These are phyloP conservation scores for Agrypnia vestita DNA, from an alignment of 1,140 invertebrate genomes.

Conservation along the genomic window DNA sequence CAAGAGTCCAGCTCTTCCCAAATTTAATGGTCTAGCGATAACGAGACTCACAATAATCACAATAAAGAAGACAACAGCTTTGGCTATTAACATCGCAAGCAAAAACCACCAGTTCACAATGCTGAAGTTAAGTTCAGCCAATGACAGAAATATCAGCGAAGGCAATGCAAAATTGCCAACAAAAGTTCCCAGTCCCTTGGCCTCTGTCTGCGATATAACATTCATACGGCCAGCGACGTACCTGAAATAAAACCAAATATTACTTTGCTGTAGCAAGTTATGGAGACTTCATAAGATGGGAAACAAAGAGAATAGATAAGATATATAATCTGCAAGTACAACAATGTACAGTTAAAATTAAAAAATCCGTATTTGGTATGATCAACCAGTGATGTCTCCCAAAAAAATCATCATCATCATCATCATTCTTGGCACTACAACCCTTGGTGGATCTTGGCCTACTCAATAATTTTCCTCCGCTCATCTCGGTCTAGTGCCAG, in stretches of 20 bases:
- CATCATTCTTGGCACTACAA: no score
- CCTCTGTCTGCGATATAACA: slow-evolving; percentile 87
- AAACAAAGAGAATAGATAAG: no score
- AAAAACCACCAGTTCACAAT: slow-evolving; percentile 93
- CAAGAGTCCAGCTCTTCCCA: slow-evolving; percentile 90
- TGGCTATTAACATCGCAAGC: slow-evolving; percentile 88
- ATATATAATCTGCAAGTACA: no score
- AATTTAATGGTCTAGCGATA: slow-evolving; percentile 84
- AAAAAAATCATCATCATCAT: no score
- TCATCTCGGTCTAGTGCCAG: no score
- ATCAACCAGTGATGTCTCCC: no score
- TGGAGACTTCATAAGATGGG: no score
- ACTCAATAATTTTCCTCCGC: no score
- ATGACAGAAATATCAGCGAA: slow-evolving; percentile 91
- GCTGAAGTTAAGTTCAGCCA: slow-evolving; percentile 89
- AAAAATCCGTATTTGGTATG: no score
- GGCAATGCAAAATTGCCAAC: slow-evolving; percentile 95
- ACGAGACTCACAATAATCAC: slow-evolving; percentile 87
- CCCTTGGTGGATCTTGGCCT: no score
- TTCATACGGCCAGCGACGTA: slow-evolving; percentile 91
- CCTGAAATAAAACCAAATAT: slow-evolving; percentile 75
- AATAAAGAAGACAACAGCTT: slow-evolving; percentile 87
- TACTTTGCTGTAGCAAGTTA: no score
- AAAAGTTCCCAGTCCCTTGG: slow-evolving; percentile 94
- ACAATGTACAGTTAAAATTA: no score